Evolutionary conservation across 2,113 vertebrate species (phyloP), one percentile per base, ranked within the genome.

Genomic region (Brachyhypopomus gauderio): DNA sequence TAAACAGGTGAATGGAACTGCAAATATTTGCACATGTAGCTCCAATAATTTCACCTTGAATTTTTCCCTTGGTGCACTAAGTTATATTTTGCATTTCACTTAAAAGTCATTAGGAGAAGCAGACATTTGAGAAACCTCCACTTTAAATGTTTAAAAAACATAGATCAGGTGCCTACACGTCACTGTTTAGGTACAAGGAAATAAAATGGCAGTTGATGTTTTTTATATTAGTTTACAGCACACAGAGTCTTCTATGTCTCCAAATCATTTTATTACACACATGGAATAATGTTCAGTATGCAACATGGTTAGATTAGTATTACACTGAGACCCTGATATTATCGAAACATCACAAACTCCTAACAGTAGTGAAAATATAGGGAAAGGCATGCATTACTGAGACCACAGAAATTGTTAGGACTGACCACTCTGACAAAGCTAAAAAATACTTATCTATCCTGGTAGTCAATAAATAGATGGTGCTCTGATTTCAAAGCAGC

Each of bases 21-120:
- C 77, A 81, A 72, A 86, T 75, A 45, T 66, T 86, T 80, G 75
- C 71, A 25, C n/a, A 41, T 20, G 41, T 17, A 64, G 23, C 72
- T 22, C 70, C 9, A 66, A 59, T 52, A 62, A 77, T 58, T 52
- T 80, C 4, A 69, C 84, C 84, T 77, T 80, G 77, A 83, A 83
- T 77, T 62, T 70, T 19, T 34, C 63, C 52, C 27, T 45, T 58
- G 2, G 23, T 12, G 34, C n/a, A 60, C 12, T 9, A 76, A 82
- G 58, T 34, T 17, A 66, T 66, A 66, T 5, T 23, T 20, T 69
- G 22, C 20, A 3, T 48, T 71, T 41, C 12, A 19, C 66, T 38
- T 83, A 48, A 14, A 77, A 69, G 14, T 69, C 11, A 38, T 58
- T 69, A 56, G 14, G 22, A 58, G n/a, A 78, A 59, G 19, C 25